Conservation (phyloP, 2,888 invertebrate species). For the Phengaris alcon region DNA sequence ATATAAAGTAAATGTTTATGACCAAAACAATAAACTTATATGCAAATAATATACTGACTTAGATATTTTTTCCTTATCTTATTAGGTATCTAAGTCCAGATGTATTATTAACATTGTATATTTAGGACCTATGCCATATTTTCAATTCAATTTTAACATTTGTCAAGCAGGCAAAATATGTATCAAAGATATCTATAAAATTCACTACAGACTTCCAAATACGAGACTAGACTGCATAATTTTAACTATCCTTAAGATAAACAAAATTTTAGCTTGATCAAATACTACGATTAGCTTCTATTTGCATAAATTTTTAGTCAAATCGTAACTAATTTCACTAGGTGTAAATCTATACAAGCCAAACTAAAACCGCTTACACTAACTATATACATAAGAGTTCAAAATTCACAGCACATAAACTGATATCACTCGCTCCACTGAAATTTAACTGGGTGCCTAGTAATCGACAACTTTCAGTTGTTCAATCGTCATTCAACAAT, state of each 20-base stretch:
- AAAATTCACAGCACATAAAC: slow-evolving; percentile 47
- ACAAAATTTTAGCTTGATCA: neutral
- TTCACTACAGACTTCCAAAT: neutral
- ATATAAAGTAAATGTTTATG: no score
- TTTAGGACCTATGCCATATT: no score
- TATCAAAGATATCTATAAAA: neutral
- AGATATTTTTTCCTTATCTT: no score
- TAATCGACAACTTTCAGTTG: neutral
- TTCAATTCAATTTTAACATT: no score
- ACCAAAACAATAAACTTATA: no score
- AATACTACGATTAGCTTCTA: neutral
- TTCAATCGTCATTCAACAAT: neutral
- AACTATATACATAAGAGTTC: slow-evolving; percentile 49
- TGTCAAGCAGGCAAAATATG: neutral
- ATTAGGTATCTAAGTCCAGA: no score
- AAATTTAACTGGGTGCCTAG: neutral
- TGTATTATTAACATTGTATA: no score
- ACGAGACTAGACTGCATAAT: neutral
- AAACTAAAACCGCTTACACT: slow-evolving; percentile 41
- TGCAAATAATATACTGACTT: no score
- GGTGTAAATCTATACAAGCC: slow-evolving; percentile 43
- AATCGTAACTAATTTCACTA: slow-evolving; percentile 28
- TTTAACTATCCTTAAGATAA: neutral
- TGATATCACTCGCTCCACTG: slow-evolving; percentile 52
- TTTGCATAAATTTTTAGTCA: slow-evolving; percentile 5